Conservation (phyloP, 2,113 vertebrate species). For the Uria lomvia region DNA sequence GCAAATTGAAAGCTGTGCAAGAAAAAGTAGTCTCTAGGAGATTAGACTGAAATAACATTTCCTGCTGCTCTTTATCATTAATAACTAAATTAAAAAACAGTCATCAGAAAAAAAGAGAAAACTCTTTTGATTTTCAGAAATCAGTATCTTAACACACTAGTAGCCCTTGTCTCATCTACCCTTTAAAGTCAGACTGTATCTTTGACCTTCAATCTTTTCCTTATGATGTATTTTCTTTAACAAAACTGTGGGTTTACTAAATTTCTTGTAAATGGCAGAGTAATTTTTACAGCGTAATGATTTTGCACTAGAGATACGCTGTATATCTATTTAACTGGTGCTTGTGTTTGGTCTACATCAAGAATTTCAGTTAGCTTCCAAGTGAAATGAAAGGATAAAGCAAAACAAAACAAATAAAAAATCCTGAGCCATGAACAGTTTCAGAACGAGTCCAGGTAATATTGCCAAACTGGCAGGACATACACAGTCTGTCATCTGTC, state of each 20-base stretch:
- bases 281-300: not conserved
- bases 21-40: not conserved
- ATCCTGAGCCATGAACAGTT: not conserved
- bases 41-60: not conserved
- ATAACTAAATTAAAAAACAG: not conserved
- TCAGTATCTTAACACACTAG: not conserved
- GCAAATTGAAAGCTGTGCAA: not conserved
- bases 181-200: not conserved
- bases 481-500: not conserved
- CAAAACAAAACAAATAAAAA: not conserved
- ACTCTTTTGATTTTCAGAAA: not conserved
- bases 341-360: conserved; percentile 17
- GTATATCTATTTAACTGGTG: not conserved
- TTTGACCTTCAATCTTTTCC: not conserved
- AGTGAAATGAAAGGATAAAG: not conserved
- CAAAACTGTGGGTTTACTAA: not conserved
- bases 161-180: not conserved
- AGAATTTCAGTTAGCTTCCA: conserved; percentile 35
- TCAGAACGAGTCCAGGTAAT: not conserved
- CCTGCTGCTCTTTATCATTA: not conserved
- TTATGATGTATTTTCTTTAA: not conserved
- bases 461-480: conserved; percentile 26
- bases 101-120: not conserved
- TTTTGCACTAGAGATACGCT: not conserved
- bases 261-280: not conserved